Percentiles rank a stretch among this genome's conserved stretches.
These are phyloP conservation scores for Hippocampus abdominalis DNA, from an alignment of 2,113 vertebrate genomes.

Conservation along the genomic window DNA sequence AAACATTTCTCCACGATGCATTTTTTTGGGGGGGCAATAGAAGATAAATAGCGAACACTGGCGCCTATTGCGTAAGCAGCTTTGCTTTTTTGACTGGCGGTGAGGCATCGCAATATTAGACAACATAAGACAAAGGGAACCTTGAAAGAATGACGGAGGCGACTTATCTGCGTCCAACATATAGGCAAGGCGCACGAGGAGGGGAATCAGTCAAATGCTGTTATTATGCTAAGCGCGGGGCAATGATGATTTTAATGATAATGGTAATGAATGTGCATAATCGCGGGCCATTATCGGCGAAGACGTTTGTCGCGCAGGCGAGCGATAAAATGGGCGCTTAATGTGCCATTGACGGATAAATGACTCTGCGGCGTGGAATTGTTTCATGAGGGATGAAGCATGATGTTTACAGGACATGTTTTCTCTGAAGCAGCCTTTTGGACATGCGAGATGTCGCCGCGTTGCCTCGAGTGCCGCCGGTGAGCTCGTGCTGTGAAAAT, in stretches of 20 bases:
- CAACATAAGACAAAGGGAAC: constrained; percentile 4
- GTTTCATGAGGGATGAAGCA: constrained; percentile 23
- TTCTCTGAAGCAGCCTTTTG: not conserved
- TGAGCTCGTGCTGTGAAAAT: not conserved
- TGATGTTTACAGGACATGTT: constrained; percentile 30
- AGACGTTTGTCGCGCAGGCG: constrained; percentile 36
- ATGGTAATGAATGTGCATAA: constrained; percentile 70
- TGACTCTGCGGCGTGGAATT: constrained; percentile 32
- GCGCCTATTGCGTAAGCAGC: not conserved
- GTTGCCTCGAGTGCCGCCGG: no score
- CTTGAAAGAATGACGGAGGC: constrained; percentile 23
- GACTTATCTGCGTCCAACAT: not conserved
- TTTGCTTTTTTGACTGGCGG: constrained; percentile 10
- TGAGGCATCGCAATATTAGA: constrained; percentile 9
- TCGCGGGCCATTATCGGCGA: constrained; percentile 59
- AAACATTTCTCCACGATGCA: constrained; percentile 4
- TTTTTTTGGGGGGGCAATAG: not conserved
- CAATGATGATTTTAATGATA: constrained; percentile 63
- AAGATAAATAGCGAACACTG: not conserved
- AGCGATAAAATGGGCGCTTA: constrained; percentile 47
- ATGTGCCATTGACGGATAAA: constrained; percentile 57
- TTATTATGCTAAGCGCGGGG: constrained; percentile 51
- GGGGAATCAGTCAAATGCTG: constrained; percentile 25
- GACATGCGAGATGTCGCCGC: not conserved
- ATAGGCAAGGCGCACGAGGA: constrained; percentile 15